Conservation (phyloP, 2,113 vertebrate genomes). For the Monarcha castaneiventris region DNA sequence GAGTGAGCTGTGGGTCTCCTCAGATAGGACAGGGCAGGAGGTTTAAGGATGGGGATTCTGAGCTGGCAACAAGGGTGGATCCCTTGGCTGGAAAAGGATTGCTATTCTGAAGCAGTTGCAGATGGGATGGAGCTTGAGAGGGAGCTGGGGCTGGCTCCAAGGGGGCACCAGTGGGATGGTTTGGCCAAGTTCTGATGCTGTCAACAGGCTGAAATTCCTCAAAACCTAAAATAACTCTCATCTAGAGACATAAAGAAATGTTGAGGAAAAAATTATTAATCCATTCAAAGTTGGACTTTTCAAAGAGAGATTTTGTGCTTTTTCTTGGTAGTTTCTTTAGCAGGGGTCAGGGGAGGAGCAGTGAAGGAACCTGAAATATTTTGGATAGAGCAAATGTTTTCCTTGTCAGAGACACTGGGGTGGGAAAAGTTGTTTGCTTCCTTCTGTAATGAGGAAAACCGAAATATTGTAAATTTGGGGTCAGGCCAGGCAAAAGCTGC, state of each 20-base stretch:
- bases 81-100: background rate
- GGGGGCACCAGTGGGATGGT: background rate
- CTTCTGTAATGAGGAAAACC: background rate
- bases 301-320: background rate
- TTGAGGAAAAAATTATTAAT: fast-evolving
- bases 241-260: background rate
- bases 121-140: background rate
- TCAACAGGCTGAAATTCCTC: background rate
- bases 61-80: too few relatives aligned
- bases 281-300: background rate
- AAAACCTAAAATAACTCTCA: background rate
- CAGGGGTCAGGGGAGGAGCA: fast-evolving
- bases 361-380: background rate
- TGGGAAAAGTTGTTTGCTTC: fast-evolving
- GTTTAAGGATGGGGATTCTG: background rate
- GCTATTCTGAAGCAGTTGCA: too few relatives aligned
- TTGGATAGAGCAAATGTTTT: background rate
- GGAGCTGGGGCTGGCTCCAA: background rate
- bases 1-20: background rate
- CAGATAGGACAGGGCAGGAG: background rate
- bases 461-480: background rate
- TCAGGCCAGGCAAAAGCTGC: background rate
- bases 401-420: background rate
- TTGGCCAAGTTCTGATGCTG: background rate
- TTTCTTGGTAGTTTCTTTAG: background rate